Conservation (phyloP, 2,888 invertebrate species). For the Sphecodes monilicornis region DNA sequence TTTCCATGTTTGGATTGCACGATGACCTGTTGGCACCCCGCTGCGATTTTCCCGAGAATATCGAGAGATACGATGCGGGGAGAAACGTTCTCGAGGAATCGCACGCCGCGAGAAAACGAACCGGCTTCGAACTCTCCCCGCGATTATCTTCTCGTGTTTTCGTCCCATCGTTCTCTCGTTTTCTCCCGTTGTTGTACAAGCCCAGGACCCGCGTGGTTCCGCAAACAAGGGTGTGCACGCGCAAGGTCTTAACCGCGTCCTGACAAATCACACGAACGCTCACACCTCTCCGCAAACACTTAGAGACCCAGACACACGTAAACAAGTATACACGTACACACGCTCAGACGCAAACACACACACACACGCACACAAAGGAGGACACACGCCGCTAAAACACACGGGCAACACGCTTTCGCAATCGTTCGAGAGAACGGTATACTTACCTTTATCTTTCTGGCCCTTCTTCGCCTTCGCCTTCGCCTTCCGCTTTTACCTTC, state of each 20-base stretch:
- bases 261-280: conserved; percentile 48
- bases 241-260: conserved; percentile 74
- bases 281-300: conserved; percentile 22
- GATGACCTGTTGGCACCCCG: neutral
- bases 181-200: neutral
- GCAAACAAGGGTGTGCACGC: conserved; percentile 49
- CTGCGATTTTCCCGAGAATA: neutral
- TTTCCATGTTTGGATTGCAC: neutral
- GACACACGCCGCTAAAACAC: conserved; percentile 11
- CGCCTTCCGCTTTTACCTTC: neutral
- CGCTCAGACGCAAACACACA: neutral
- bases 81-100: neutral
- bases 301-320: conserved; percentile 16
- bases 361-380: neutral
- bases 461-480: conserved; percentile 38
- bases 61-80: neutral
- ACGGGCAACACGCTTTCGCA: conserved; percentile 38
- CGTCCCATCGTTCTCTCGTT: neutral
- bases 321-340: conserved; percentile 22
- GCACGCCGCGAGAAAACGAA: neutral
- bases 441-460: conserved; percentile 44
- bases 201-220: neutral
- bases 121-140: neutral
- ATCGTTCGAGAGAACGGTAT: conserved; percentile 42
- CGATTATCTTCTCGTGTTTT: conserved; percentile 1